Percentiles rank a stretch among this genome's conserved stretches.
phyloP scores from a whole-genome alignment of 2,888 invertebrate genomes.

The Octonoba sinensis region DNA sequence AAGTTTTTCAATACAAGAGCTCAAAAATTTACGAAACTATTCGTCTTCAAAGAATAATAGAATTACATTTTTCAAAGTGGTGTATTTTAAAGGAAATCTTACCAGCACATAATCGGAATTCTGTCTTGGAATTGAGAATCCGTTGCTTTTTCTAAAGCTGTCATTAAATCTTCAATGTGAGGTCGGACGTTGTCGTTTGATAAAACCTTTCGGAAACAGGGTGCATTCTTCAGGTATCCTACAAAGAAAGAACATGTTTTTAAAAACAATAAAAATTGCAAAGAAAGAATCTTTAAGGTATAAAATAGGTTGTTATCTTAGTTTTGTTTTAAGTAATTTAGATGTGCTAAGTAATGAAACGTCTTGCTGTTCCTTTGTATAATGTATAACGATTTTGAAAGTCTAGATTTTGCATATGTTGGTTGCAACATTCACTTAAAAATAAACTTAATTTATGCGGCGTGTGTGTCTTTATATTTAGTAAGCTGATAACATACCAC shows the following conservation, averaged over 20 bases:
- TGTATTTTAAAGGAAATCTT: neutral
- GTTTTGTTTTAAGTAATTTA: neutral
- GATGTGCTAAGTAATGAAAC: neutral
- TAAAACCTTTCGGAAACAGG: constrained; percentile 53
- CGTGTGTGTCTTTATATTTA: too few relatives aligned
- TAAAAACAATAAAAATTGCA: neutral
- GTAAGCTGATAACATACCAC: too few relatives aligned
- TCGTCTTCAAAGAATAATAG: too few relatives aligned
- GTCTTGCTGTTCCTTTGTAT: neutral
- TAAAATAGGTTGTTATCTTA: neutral
- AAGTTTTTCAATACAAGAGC: too few relatives aligned
- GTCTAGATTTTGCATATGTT: too few relatives aligned
- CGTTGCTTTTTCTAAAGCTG: constrained; percentile 49
- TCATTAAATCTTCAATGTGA: constrained; percentile 54
- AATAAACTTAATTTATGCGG: too few relatives aligned
- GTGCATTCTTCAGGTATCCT: constrained; percentile 57
- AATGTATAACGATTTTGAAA: neutral
- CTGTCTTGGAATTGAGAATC: constrained; percentile 41
- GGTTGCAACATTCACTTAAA: too few relatives aligned
- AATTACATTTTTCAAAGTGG: too few relatives aligned
- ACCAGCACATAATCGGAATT: constrained; percentile 58
- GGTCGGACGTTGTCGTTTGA: constrained; percentile 47
- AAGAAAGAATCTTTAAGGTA: neutral
- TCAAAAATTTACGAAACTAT: too few relatives aligned
- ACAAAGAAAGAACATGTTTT: neutral